A percentile compares a stretch with the other conserved stretches of the same genome.
These are phyloP conservation scores for Tonatia bakeri DNA, from an alignment of 2,113 vertebrate genomes.

Conservation along the genomic window DNA sequence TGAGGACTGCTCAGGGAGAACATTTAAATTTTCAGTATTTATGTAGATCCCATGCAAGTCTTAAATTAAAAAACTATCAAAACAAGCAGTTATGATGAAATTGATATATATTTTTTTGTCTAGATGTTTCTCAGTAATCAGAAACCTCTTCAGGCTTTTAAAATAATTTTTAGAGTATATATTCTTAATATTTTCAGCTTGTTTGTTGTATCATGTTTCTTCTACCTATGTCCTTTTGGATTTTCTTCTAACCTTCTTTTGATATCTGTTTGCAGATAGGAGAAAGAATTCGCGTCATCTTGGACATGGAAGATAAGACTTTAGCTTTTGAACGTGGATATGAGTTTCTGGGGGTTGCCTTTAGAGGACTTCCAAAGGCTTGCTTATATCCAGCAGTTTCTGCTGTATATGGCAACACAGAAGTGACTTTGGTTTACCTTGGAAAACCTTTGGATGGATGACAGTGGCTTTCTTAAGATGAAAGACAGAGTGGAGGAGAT, in stretches of 20 bases:
- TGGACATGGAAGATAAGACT: conserved; percentile 99
- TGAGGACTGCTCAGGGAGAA: background rate
- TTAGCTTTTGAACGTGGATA: conserved; percentile 98
- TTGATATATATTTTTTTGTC: background rate
- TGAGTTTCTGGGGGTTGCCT: conserved; percentile 97
- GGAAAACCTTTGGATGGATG: conserved; percentile 97
- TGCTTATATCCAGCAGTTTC: conserved; percentile 98
- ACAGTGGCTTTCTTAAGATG: conserved; percentile 61
- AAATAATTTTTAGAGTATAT: conserved; percentile 6
- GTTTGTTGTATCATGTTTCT: conserved; percentile 16
- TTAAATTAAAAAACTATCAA: background rate
- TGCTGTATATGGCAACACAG: conserved; percentile 98
- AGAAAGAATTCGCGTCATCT: conserved; percentile 97
- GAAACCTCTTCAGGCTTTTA: conserved; percentile 5
- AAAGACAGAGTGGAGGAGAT: conserved; percentile 74
- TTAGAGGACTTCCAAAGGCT: conserved; percentile 95
- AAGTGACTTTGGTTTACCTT: conserved; percentile 99
- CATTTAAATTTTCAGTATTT: conserved; percentile 43
- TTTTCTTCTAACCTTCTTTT: conserved; percentile 37
- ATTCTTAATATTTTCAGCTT: background rate
- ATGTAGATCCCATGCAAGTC: background rate
- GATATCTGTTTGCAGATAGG: conserved; percentile 89
- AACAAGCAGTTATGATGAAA: background rate
- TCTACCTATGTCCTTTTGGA: background rate
- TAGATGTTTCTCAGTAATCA: background rate